Conservation (phyloP, 1,140 invertebrate species). For the Reticulitermes speratus region DNA sequence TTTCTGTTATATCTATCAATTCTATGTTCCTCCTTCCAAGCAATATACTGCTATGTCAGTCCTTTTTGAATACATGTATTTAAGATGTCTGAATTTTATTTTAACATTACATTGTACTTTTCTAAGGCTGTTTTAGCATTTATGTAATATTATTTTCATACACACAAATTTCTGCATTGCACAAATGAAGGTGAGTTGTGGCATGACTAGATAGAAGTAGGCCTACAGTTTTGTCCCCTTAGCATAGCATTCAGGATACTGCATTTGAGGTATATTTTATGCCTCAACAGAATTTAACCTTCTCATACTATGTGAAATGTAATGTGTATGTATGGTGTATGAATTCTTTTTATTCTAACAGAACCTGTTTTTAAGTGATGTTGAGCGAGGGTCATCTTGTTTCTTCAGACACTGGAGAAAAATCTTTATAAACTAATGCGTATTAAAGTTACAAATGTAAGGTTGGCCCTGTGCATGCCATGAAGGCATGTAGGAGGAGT, state of each 20-base stretch:
- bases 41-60: neutral
- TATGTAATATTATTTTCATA: neutral
- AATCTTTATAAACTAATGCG: neutral
- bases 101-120: neutral
- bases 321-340: neutral
- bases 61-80: neutral
- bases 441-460: neutral
- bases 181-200: slow-evolving; percentile 5
- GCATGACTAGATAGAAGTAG: neutral
- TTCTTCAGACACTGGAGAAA: neutral
- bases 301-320: neutral
- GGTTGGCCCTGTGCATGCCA: too few relatives aligned
- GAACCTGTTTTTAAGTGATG: neutral
- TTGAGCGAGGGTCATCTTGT: neutral
- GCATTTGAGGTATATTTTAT: neutral
- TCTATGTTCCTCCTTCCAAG: neutral
- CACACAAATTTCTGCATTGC: neutral
- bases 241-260: neutral
- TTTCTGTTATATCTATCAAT: neutral
- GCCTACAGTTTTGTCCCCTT: neutral
- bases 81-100: neutral
- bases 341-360: neutral
- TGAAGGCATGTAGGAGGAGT: too few relatives aligned
- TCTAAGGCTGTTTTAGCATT: neutral
- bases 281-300: neutral